Evolutionary conservation across 2,113 vertebrate genomes (phyloP).

Genomic region (Paedocypris sp.): DNA sequence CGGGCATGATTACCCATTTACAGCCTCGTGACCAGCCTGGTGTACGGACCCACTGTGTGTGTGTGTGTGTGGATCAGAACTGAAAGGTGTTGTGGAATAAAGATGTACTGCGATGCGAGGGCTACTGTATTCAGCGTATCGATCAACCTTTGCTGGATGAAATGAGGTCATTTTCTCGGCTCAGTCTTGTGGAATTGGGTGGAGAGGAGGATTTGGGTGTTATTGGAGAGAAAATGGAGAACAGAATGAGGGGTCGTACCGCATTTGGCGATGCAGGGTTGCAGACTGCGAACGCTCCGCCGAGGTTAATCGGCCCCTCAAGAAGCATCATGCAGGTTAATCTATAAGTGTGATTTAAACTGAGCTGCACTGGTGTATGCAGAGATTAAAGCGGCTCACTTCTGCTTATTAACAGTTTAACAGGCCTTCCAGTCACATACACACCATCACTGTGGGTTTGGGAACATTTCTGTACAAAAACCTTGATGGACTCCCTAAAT

Average conservation of each 20-base stretch:
- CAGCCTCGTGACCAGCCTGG: background rate
- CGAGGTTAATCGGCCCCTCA: constrained; percentile 22
- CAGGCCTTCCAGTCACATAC: background rate
- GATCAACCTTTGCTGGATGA: background rate
- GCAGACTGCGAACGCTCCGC: background rate
- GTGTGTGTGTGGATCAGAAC: background rate
- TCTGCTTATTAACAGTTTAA: background rate
- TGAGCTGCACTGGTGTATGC: background rate
- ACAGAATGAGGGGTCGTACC: background rate
- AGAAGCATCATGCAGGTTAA: constrained; percentile 7
- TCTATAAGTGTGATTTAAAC: background rate
- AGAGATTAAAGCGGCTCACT: background rate
- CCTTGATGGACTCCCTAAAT: too few species aligned
- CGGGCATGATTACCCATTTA: background rate
- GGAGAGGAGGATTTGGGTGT: constrained; percentile 4
- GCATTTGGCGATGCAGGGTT: constrained; percentile 44
- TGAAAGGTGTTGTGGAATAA: background rate
- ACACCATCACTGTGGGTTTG: background rate
- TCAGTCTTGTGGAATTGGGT: background rate
- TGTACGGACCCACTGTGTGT: background rate
- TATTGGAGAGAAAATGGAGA: constrained; percentile 1
- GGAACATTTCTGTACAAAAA: too few species aligned
- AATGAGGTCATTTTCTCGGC: background rate
- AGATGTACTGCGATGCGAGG: background rate
- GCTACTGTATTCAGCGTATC: background rate